These are phyloP conservation scores for Stegodyphus dumicola DNA, from an alignment of 1,140 invertebrate genomes.

Conservation along the genomic window DNA sequence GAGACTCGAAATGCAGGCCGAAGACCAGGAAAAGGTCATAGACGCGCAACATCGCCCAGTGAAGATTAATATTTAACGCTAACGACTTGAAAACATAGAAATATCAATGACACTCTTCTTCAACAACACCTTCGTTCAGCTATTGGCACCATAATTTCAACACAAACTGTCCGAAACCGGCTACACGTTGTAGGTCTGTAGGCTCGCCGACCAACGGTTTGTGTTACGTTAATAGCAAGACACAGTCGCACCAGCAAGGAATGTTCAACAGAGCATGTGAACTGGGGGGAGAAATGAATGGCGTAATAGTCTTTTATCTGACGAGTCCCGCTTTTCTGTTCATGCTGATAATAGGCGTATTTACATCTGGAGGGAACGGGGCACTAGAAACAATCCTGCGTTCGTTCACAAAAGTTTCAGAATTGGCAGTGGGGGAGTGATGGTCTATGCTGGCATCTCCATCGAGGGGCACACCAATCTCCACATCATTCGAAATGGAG, in stretches of 20 bases:
- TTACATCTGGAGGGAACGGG: constrained; percentile 9
- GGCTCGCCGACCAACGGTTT: background rate
- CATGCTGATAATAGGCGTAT: constrained; percentile 4
- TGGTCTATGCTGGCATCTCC: constrained; percentile 9
- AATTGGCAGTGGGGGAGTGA: background rate
- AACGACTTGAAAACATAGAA: background rate
- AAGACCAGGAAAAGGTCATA: constrained; percentile 1
- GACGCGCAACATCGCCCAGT: background rate
- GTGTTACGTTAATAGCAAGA: constrained; percentile 1
- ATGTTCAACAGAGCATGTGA: background rate
- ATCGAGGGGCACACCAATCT: background rate
- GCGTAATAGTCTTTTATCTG: background rate
- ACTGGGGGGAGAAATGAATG: background rate
- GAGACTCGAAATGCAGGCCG: background rate
- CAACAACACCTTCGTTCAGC: background rate
- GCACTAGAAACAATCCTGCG: background rate
- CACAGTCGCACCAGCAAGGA: background rate
- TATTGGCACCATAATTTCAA: background rate
- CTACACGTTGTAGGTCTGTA: background rate
- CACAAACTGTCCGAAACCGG: constrained; percentile 2
- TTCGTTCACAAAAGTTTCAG: background rate
- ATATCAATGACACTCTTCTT: constrained; percentile 4
- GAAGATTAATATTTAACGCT: background rate
- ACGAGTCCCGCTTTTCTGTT: constrained; percentile 18
- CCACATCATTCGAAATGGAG: constrained; percentile 10